Conservation (phyloP, 2,888 invertebrate genomes). For the Tuta absoluta region DNA sequence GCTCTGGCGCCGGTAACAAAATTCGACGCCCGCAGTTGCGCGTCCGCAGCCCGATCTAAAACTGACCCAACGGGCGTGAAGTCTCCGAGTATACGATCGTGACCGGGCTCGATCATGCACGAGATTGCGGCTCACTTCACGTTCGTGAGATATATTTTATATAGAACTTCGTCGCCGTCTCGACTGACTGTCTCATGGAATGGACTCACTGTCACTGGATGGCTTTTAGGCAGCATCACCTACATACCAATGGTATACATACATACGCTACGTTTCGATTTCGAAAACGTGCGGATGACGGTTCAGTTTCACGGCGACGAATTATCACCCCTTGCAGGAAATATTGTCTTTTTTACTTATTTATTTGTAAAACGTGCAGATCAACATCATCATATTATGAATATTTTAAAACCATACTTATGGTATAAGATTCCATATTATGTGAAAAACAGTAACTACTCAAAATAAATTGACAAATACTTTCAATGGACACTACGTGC, state of each 20-base stretch:
- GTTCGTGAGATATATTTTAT: constrained; percentile 25
- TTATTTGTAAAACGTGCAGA: no score
- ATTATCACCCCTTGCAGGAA: no score
- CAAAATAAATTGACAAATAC: no score
- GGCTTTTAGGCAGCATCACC: constrained; percentile 9
- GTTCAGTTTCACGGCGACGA: no score
- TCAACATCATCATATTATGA: no score
- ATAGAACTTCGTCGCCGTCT: constrained; percentile 2
- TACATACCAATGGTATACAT: neutral
- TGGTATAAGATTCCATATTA: no score
- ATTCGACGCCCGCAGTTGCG: constrained; percentile 51
- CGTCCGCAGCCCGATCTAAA: constrained; percentile 67
- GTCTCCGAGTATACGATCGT: constrained; percentile 53
- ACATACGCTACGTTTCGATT: no score
- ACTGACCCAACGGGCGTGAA: constrained; percentile 77
- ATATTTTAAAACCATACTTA: no score
- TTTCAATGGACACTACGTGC: no score
- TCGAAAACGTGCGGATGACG: no score
- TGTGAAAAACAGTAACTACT: no score
- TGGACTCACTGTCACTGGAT: neutral
- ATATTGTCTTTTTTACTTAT: no score
- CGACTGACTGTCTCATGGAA: constrained; percentile 9
- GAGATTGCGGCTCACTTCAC: constrained; percentile 46
- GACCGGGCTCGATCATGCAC: constrained; percentile 53
- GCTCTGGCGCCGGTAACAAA: constrained; percentile 47